Evolutionary conservation across 2,797 vertebrate species (phyloP), one percentile per base, ranked within the genome.

Genomic region (Peromyscus eremicus): DNA sequence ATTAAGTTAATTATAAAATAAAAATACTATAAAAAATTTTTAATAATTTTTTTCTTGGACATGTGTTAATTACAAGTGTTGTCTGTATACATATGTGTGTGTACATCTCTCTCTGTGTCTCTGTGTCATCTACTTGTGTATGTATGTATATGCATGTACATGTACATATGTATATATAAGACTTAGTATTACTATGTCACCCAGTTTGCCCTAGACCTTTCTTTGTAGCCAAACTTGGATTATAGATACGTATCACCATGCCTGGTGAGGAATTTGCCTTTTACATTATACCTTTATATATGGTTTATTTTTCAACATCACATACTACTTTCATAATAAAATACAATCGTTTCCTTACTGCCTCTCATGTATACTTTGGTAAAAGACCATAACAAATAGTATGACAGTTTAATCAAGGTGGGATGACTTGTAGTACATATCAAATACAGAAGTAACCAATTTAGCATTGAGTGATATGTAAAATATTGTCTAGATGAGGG

Each of bases 381-480:
- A 71, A 19, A 57, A 29, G 57, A 12, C 40, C 49, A 66, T 71
- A 37, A 29, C 13, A 84, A 91, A 89, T 89, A 70, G 52, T 71
- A 70, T 91, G 88, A 76, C 34, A 91, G 43, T 27, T 86, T 81
- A 82, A 60, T 79, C 43, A 55, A 5, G 77, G 73, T 68, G 19
- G 55, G 12, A 68, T 92, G 77, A 5, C 6, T 46, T 92, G 62
- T 68, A 46, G 52, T 84, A 64, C 76, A 55, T 64, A 83, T 85
- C 40, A 79, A 57, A 88, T n/a, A 34, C 43, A 91, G 60, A 89
- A 76, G 73, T 75, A 93, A 89, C 12, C 55, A 73, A 84, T 64
- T 86, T 89, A 66, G 34, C 23, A 57, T 37, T 89, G 57, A 96
- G 29, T 52, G 57, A 68, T 95, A 93, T 85, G 82, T 73, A 66